Base-by-base conservation (phyloP, 2,113 vertebrate genomes). In the Scortum barcoo region DNA sequence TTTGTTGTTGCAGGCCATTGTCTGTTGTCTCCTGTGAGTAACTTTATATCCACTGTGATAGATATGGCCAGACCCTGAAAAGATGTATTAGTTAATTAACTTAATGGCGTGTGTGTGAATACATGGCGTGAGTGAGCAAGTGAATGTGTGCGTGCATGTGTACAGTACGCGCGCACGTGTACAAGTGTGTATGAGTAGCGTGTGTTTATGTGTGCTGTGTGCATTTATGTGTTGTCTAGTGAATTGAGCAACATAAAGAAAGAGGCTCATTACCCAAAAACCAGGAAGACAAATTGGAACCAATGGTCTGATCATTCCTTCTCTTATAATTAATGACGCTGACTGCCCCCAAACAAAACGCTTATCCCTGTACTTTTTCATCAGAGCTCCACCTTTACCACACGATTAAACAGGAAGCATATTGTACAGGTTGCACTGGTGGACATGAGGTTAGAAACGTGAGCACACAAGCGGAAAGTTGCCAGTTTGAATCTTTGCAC, bases 61-160 rank as follows among this genome's bases (percentile, higher is more conserved):
- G 72, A 86, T 83, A 56, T 8, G 13, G 19, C 76, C n/a, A 30
- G 24, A 14, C 28, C 54, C 38, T 36, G 51, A 56, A 79, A 86
- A 90, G 84, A 92, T 89, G 72, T 75, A 90, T 87, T 86, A 63
- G 71, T 86, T 89, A 90, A 90, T 90, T 87, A 90, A 90, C 78
- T 74, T 76, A 83, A 87, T 90, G 74, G 73, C 11, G 3, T 76
- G 28, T 68, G 67, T 62, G 75, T 79, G 81, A 20, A 17, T 78
- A 54, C 68, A 61, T 61, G 56, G 69, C 12, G 30, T 76, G 62
- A 65, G 57, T 56, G 38, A 60, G 28, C 54, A 46, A 20, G 46
- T 20, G 51, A n/a, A 42, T 13, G 24, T 48, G 48, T 13, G 36
- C n/a, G 51, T 26, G 50, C 10, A 2, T 33, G 26, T 75, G 68